Base-by-base conservation (phyloP, 2,888 invertebrate species). In the Ashinkailepas kermadecensis region DNA sequence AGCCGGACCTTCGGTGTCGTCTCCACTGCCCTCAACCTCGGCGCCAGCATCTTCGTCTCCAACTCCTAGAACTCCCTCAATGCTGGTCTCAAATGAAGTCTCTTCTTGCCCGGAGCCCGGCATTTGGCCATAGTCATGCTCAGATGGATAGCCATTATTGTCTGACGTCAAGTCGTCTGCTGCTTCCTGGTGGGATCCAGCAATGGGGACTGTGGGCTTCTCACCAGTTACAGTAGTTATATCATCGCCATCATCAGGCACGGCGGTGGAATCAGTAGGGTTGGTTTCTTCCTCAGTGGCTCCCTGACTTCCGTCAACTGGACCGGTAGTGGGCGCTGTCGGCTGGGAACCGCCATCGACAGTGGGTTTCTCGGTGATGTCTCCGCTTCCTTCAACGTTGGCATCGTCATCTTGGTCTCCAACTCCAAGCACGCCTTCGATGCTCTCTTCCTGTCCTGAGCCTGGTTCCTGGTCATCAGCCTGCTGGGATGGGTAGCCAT, bases 211-310 rank as follows among this genome's bases (percentile, higher is more conserved):
- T 12, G 11, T 67, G 11, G 67, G 67, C 25, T 67, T 23, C 12
- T 58, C 80, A 54, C 85, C 82, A 81, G 82, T 59, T 81, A 57
- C 82, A 81, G 83, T 82, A 80, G 81, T 80, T 80, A 84, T 81
- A 62, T 83, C 83, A 9, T 80, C 67, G 56, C 81, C 78, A 81
- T 74, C 78, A 54, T 81, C 21, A 39, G 54, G n/a, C 64, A 79
- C 25, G 67, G 78, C 74, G 70, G 81, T 23, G 64, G 78, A 81
- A 65, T 81, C 82, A 80, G 80, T 62, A 78, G 12, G 82, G 21
- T 78, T 65, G 21, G 18, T 65, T 57, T 57, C 81, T 58, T 25
- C 80, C 39, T 78, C 80, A 65, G 81, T 54, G 25, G 80, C 70
- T 59, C 78, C n/a, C 57, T 39, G 39, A 59, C 59, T 15, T 11